Percentiles rank a stretch among this genome's conserved stretches.
Evolutionary conservation across 2,888 invertebrate genomes (phyloP).

Genomic region (Stenurella melanura): DNA sequence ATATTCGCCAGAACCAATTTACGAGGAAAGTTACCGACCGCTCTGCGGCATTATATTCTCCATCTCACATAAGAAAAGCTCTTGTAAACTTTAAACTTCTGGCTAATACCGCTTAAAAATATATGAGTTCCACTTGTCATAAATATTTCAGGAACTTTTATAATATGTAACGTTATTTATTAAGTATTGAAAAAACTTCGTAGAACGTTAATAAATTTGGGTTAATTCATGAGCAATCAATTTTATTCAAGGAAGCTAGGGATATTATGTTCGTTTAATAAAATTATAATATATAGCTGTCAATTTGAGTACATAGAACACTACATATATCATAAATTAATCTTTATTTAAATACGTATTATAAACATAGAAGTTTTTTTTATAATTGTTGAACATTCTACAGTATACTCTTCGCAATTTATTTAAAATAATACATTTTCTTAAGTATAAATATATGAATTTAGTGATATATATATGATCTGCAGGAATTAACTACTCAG

Average conservation of each 20-base stretch:
- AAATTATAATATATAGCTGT: not conserved
- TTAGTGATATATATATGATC: too few relatives aligned
- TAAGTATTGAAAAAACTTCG: not conserved
- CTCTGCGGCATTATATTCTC: not conserved
- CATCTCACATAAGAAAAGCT: not conserved
- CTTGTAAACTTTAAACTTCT: constrained; percentile 2
- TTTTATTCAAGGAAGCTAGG: not conserved
- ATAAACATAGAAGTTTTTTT: too few relatives aligned
- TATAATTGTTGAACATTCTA: too few relatives aligned
- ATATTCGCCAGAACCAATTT: constrained; percentile 25
- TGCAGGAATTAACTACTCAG: too few relatives aligned
- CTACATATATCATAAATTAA: too few relatives aligned
- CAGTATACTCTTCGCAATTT: too few relatives aligned
- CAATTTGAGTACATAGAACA: too few relatives aligned
- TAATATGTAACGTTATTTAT: not conserved
- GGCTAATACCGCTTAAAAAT: constrained; percentile 7
- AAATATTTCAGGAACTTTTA: constrained; percentile 3
- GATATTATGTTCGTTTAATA: not conserved
- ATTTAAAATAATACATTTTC: too few relatives aligned
- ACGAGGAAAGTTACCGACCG: constrained; percentile 22
- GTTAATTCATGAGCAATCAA: not conserved
- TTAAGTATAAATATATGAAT: too few relatives aligned
- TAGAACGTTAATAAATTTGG: not conserved
- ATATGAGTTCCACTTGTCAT: constrained; percentile 2
- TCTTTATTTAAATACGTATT: too few relatives aligned